Evolutionary conservation across 2,888 invertebrate genomes (phyloP).

Genomic region (Achlya flavicornis): DNA sequence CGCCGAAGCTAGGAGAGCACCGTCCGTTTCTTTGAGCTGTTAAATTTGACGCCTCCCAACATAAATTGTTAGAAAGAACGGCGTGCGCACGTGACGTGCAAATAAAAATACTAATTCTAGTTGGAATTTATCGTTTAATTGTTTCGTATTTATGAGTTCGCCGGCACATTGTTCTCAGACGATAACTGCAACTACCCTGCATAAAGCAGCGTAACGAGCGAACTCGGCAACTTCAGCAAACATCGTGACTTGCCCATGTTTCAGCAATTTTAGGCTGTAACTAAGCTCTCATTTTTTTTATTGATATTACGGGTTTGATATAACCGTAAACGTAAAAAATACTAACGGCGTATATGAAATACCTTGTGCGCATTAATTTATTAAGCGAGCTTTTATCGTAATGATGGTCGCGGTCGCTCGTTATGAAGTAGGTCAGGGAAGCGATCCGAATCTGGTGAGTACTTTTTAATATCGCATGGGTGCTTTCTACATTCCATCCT

Average conservation of each 20-base stretch:
- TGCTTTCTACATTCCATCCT: slow-evolving; percentile 46
- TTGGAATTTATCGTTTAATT: slow-evolving; percentile 75
- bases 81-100: slow-evolving; percentile 74
- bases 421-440: slow-evolving; percentile 53
- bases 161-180: slow-evolving; percentile 64
- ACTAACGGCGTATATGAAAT: background rate
- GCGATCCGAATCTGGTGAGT: slow-evolving; percentile 47
- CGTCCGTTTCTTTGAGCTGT: slow-evolving; percentile 73
- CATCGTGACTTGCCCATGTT: background rate
- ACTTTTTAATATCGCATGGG: slow-evolving; percentile 52
- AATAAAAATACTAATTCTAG: slow-evolving; percentile 77
- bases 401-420: slow-evolving; percentile 47
- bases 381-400: slow-evolving; percentile 57
- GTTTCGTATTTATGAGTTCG: slow-evolving; percentile 72
- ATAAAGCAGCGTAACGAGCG: slow-evolving; percentile 67
- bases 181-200: slow-evolving; percentile 55
- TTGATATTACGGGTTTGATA: no score
- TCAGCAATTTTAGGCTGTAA: background rate
- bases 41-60: slow-evolving; percentile 71
- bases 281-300: no score
- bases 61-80: slow-evolving; percentile 67
- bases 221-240: background rate
- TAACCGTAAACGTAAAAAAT: background rate
- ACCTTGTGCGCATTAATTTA: slow-evolving; percentile 48
- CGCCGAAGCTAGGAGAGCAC: slow-evolving; percentile 59